Evolutionary conservation across 2,797 vertebrate species (phyloP).

Genomic region (Micropoecilia bifurca): DNA sequence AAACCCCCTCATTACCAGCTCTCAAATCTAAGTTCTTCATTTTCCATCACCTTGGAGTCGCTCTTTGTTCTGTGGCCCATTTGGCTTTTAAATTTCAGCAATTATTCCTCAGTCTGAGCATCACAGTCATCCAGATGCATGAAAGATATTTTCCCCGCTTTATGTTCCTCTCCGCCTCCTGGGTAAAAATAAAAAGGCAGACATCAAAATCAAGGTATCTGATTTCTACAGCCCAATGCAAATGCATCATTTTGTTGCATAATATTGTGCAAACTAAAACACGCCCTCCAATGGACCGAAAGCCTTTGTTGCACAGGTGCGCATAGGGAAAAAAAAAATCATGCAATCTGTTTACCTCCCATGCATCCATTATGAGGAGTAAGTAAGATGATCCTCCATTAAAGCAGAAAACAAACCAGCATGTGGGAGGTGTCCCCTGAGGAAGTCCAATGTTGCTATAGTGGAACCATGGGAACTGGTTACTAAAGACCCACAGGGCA

Average conservation of each 20-base stretch:
- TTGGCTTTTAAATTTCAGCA: constrained; percentile 76
- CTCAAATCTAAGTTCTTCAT: constrained; percentile 71
- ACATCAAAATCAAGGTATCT: constrained; percentile 72
- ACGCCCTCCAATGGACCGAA: not conserved
- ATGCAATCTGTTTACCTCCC: constrained; percentile 65
- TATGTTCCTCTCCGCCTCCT: constrained; percentile 65
- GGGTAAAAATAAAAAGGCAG: constrained; percentile 58
- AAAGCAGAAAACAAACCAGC: constrained; percentile 80
- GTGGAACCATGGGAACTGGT: constrained; percentile 80
- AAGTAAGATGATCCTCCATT: constrained; percentile 78
- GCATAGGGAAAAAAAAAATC: constrained; percentile 7
- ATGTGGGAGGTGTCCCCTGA: constrained; percentile 76
- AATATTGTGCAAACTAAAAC: constrained; percentile 5
- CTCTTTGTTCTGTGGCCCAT: constrained; percentile 78
- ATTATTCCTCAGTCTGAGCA: constrained; percentile 81
- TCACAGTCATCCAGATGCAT: constrained; percentile 67
- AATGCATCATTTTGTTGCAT: not conserved
- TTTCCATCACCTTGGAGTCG: constrained; percentile 71
- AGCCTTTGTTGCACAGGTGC: constrained; percentile 53
- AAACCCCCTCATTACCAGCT: constrained; percentile 81
- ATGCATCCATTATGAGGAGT: constrained; percentile 54
- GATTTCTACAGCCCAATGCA: constrained; percentile 49
- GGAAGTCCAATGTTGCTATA: constrained; percentile 62
- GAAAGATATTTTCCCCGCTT: constrained; percentile 59
- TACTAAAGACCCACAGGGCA: constrained; percentile 59